Evolutionary conservation across 2,113 vertebrate genomes (phyloP).

Genomic region (Alligator sinensis): DNA sequence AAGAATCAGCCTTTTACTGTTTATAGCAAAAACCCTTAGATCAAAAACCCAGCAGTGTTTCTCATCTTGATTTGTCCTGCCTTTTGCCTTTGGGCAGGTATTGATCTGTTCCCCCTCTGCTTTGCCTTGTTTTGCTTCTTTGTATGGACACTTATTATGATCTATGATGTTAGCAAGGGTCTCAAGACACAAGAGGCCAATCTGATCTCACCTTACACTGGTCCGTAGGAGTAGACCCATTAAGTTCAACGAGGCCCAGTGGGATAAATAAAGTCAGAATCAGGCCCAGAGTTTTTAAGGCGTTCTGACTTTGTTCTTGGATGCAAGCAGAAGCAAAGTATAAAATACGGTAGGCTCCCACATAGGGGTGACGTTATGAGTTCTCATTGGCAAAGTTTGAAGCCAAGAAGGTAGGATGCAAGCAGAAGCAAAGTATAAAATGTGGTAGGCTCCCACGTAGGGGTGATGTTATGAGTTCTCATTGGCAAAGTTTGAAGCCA

Average conservation of each 20-base stretch:
- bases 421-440: neutral
- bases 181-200: neutral
- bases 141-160: accelerated
- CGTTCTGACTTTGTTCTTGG: neutral
- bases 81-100: neutral
- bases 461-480: neutral
- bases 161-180: neutral
- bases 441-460: neutral
- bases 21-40: neutral
- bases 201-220: neutral
- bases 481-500: neutral
- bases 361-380: neutral
- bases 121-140: neutral
- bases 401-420: neutral
- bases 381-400: neutral
- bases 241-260: neutral
- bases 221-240: neutral
- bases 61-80: neutral
- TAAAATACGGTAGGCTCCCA: neutral
- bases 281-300: accelerated
- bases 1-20: neutral
- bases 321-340: neutral
- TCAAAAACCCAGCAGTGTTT: neutral
- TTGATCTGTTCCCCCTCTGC: neutral
- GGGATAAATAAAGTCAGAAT: neutral